Evolutionary conservation across 2,888 invertebrate genomes (phyloP), one percentile per base, ranked within the genome.

Genomic region (Pelosia muscerda): DNA sequence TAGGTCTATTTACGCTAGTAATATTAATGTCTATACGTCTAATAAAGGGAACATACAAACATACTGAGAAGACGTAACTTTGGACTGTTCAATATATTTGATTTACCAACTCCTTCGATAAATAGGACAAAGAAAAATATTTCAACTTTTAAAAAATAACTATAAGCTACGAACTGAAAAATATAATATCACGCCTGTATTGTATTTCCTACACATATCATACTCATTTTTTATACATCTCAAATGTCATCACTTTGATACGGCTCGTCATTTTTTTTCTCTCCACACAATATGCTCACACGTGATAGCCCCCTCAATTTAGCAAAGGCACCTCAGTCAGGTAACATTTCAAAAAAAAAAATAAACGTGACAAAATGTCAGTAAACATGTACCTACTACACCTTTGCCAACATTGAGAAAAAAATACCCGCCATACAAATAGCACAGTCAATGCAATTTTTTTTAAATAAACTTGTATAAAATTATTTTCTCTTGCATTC

Each of bases 331-430:
- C 77, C 90, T 88, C 94, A 93, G 94, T 88, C 94, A 93, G 94
- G 93, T 93, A 93, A 91, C 86, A 80, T 72, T n/a, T n/a, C 69
- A 74, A 69, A 65, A 81, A 83, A 92, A 38, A 91, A 92, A 89
- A 87, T 81, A 89, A 88, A 94, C 94, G 94, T 95, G 94, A 95
- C 94, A 94, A 93, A 94, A 94, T 94, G 94, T 92, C 91, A 87
- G 93, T 92, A 94, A 94, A 94, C 94, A 95, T 90, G 92, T 95
- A 94, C 94, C 94, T 93, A 90, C 86, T 82, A 81, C 81, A 84
- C 88, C 86, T 84, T 86, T 82, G 82, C 86, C 83, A 86, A 85
- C 85, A 84, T 81, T 71, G 19, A 78, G 63, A 86, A 86, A 77
- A 77, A 70, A 34, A 69, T 63, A 42, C 65, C 64, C 62, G 38